Evolutionary conservation across 2,888 invertebrate genomes (phyloP).

Genomic region (Hololepta plana): DNA sequence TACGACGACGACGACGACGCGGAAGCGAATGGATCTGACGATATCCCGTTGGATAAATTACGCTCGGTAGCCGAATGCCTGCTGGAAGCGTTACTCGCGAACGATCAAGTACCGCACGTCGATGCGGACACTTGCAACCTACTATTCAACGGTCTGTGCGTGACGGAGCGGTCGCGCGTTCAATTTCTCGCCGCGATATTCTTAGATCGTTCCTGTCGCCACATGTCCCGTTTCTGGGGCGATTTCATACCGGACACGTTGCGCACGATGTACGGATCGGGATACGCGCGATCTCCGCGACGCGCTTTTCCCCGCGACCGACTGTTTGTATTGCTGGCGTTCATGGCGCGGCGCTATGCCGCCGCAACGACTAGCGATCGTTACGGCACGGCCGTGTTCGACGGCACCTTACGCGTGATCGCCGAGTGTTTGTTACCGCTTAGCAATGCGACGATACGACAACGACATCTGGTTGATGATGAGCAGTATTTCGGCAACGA

Average conservation of each 20-base stretch:
- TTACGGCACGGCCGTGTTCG: too few relatives aligned
- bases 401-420: constrained; percentile 40
- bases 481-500: too few relatives aligned
- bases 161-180: constrained; percentile 59
- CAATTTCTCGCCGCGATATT: constrained; percentile 65
- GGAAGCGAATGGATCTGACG: constrained; percentile 19
- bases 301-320: constrained; percentile 81
- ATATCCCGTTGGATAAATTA: constrained; percentile 67
- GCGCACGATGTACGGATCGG: constrained; percentile 57
- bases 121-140: constrained; percentile 35
- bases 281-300: constrained; percentile 62
- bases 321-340: constrained; percentile 71
- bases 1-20: constrained; percentile 6
- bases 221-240: constrained; percentile 63
- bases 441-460: too few relatives aligned
- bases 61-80: constrained; percentile 65
- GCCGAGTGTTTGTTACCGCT: constrained; percentile 36
- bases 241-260: constrained; percentile 72
- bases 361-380: too few relatives aligned
- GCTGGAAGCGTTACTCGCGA: constrained; percentile 53
- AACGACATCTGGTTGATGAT: too few relatives aligned
- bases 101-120: constrained; percentile 18
- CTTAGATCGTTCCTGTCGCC: constrained; percentile 54
- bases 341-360: too few relatives aligned
- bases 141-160: constrained; percentile 53